Evolutionary conservation across 2,113 vertebrate species (phyloP), one percentile per base, ranked within the genome.

Genomic region (Thunnus thynnus): DNA sequence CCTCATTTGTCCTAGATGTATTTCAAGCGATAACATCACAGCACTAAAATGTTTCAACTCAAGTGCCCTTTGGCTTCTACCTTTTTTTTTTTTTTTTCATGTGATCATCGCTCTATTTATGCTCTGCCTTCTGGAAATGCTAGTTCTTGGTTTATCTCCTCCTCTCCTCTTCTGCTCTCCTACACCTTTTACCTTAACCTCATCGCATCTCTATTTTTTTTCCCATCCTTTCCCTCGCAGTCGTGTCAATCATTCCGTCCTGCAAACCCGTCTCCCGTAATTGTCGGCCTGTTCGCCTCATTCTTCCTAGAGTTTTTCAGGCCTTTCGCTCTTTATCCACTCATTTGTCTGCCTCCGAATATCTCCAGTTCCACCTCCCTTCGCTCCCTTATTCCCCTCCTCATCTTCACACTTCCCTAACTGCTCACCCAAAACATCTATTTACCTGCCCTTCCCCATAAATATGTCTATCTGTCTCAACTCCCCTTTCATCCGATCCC

Each of bases 91-190:
- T 30, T 30, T 30, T 30, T 30, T 30, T 30, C 2, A 30, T 65
- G 76, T 25, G 60, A 84, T 72, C 63, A n/a, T 75, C 79, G 63
- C 65, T 85, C 56, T 65, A 7, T 86, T 79, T 87, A 55, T 66
- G 32, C 57, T 72, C 25, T 61, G 68, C 73, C 69, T 77, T 61
- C 66, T 52, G 58, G 56, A 78, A 73, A 44, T 32, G 58, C 56
- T 58, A 32, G 71, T 20, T 76, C 44, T 72, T 62, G 12, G 2
- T 61, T 27, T 70, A 30, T 46, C 61, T 51, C 20, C 55, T 22
- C 20, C 14, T 3, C n/a, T 60, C 11, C 22, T 55, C 52, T n/a
- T 55, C 22, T 16, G 3, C 47, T 51, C 32, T 13, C 54, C 13
- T 65, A n/a, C 18, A 57, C 58, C 32, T 25, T 73, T 32, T 20